These are phyloP conservation scores for Megalonaias nervosa DNA, from an alignment of 1,140 invertebrate species.

Conservation along the genomic window DNA sequence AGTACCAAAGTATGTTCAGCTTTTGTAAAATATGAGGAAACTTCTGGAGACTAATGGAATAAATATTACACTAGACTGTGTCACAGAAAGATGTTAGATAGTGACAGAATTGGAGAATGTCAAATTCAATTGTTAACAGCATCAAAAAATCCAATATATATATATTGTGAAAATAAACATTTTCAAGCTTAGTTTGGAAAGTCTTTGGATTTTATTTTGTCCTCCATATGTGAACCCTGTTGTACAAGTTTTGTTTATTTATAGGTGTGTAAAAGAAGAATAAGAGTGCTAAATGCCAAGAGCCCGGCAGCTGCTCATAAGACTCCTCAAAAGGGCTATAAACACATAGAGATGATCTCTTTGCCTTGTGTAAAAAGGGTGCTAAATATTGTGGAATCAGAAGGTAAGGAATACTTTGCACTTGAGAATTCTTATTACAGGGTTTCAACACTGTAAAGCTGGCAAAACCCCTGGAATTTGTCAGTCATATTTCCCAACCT, in stretches of 20 bases:
- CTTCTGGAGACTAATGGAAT: too few relatives aligned
- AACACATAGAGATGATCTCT: conserved; percentile 91
- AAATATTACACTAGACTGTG: too few relatives aligned
- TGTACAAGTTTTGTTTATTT: conserved; percentile 19
- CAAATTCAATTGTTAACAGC: background rate
- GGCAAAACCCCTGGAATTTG: too few relatives aligned
- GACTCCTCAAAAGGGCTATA: conserved; percentile 85
- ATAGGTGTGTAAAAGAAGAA: conserved; percentile 84
- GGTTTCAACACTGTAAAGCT: too few relatives aligned
- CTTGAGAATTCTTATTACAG: background rate
- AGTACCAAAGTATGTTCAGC: too few relatives aligned
- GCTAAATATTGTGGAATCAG: conserved; percentile 89
- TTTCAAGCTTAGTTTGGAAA: background rate
- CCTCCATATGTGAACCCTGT: background rate
- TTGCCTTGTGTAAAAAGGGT: conserved; percentile 91
- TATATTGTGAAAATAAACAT: background rate
- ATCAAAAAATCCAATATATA: background rate
- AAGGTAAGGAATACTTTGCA: conserved; percentile 73
- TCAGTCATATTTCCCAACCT: too few relatives aligned
- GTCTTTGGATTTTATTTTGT: background rate
- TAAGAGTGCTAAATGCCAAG: conserved; percentile 65
- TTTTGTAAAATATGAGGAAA: too few relatives aligned
- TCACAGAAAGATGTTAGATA: too few relatives aligned
- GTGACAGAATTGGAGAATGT: background rate
- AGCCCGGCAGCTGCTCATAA: conserved; percentile 70